Evolutionary conservation across 2,113 vertebrate genomes (phyloP).

Genomic region (Okapia johnstoni): DNA sequence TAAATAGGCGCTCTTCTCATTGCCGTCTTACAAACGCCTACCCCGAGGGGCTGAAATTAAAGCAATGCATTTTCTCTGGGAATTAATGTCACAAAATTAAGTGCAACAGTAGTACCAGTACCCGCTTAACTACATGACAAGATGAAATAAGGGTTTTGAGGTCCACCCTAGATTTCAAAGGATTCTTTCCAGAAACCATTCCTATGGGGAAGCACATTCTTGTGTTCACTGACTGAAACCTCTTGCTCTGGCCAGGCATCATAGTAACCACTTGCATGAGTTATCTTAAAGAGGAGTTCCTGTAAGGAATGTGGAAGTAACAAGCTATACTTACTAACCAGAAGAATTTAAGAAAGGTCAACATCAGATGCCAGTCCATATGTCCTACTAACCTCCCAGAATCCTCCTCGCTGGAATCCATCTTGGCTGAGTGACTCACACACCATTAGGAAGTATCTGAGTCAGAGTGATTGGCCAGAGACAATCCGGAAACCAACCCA

Average conservation of each 20-base stretch:
- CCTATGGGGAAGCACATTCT: not conserved
- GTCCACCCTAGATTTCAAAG: not conserved
- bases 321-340: not conserved
- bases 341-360: not conserved
- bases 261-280: not conserved
- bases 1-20: not conserved
- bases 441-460: not conserved
- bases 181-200: not conserved
- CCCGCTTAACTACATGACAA: not conserved
- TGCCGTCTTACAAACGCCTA: not conserved
- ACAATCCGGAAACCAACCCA: not conserved
- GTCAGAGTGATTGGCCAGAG: not conserved
- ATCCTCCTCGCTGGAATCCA: not conserved
- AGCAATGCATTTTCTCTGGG: not conserved
- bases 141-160: not conserved
- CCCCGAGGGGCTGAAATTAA: not conserved
- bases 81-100: not conserved
- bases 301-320: not conserved
- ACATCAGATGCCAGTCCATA: not conserved
- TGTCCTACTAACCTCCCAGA: not conserved
- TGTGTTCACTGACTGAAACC: not conserved
- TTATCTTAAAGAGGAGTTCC: not conserved
- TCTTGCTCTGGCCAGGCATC: not conserved
- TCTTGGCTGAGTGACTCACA: not conserved
- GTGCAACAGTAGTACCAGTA: not conserved